Base-by-base conservation (phyloP, 2,797 vertebrate genomes). In the Novumbra hubbsi region DNA sequence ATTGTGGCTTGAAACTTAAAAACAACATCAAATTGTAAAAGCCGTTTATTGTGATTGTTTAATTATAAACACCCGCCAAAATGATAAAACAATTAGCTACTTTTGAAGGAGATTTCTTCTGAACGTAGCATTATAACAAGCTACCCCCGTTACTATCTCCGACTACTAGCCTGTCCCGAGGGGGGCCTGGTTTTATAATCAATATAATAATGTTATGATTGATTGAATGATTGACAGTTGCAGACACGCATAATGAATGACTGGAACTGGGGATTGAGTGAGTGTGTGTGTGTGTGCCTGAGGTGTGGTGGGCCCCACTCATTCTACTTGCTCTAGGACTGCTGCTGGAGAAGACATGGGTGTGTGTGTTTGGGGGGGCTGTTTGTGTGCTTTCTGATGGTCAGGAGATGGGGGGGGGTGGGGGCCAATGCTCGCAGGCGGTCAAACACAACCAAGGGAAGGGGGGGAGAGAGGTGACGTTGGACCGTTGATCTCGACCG, bases 151-250 rank as follows among this genome's bases (percentile, higher is more conserved):
- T 78, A 84, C 76, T 78, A 66, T 55, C 71, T 71, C 80, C 52
- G 85, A 80, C 80, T 84, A 87, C 80, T 6, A 83, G 82, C 76
- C 78, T 63, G 73, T 50, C 87, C 89, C 81, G 77, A 71, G 63
- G 89, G 63, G 89, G 90, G 83, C 83, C 83, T 28, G 84, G 83
- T 88, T 86, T 86, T 87, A 89, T 86, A 93, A 90, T 94, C 89
- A 93, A 76, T 63, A 88, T 92, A 91, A 93, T 93, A 85, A 93
- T 83, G 80, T 79, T 34, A 2, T 49, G 74, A 89, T 88, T 89
- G 89, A 93, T 87, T 93, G 92, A 93, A 87, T 92, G 92, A 93
- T 92, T 91, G 91, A 87, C 92, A 90, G 84, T 77, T 83, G 0
- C 67, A 86, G 84, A 88, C 91, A 92, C 89, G 87, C 78, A 83